Evolutionary conservation across 2,888 invertebrate genomes (phyloP).

Genomic region (Sminthurinus aureus): DNA sequence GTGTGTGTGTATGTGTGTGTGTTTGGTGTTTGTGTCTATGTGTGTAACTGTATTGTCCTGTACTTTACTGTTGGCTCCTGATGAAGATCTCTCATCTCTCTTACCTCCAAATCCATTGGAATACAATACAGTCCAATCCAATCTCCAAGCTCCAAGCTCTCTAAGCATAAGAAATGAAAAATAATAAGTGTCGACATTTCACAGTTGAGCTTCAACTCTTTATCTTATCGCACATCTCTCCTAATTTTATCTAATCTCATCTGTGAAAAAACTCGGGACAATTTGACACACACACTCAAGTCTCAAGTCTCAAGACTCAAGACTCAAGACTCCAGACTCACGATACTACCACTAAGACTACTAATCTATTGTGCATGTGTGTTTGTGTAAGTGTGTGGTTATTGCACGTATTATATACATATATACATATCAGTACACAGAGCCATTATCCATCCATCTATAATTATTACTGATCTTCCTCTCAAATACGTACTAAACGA

Average conservation of each 20-base stretch:
- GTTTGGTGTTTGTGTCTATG: background rate
- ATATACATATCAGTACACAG: too few species aligned
- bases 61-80: background rate
- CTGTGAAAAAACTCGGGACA: constrained; percentile 36
- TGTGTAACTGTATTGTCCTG: background rate
- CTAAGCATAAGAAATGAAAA: constrained; percentile 11
- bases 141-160: background rate
- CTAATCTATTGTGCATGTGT: too few species aligned
- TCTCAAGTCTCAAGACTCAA: too few species aligned
- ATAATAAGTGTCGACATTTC: constrained; percentile 48
- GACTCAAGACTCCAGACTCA: background rate
- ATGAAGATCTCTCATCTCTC: background rate
- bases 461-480: background rate
- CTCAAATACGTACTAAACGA: background rate
- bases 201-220: constrained; percentile 56
- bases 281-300: too few species aligned
- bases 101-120: background rate
- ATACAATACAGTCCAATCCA: background rate
- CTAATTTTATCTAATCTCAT: constrained; percentile 48
- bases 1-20: background rate
- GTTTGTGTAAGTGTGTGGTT: too few species aligned
- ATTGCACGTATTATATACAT: too few species aligned
- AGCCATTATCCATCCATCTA: too few species aligned
- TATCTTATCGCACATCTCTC: constrained; percentile 56
- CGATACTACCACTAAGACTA: background rate